Evolutionary conservation across 2,888 invertebrate genomes (phyloP), one percentile per base, ranked within the genome.

Genomic region (Choreutis nemorana): DNA sequence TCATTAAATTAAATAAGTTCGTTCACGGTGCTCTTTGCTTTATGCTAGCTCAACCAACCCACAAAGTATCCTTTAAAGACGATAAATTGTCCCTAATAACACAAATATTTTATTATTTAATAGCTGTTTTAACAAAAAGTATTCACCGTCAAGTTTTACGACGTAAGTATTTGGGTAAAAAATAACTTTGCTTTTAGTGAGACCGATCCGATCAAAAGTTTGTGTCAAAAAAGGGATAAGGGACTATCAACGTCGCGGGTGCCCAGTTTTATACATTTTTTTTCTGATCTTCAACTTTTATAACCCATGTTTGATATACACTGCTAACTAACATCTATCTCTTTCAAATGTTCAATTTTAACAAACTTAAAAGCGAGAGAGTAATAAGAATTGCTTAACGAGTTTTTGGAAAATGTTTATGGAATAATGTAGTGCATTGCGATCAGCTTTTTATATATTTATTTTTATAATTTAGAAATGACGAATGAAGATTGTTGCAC

Each of bases 401-500:
- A n/a, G n/a, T n/a, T n/a, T n/a, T n/a, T n/a, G n/a, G n/a, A n/a
- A n/a, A n/a, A n/a, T n/a, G n/a, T n/a, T n/a, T n/a, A n/a, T n/a
- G n/a, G n/a, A n/a, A n/a, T n/a, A n/a, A n/a, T n/a, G n/a, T n/a
- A 28, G 23, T 18, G 7, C 12, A 7, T 5, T 4, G 21, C 11
- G 14, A 15, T 13, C 16, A 13, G 14, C 22, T 7, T 24, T 23
- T 31, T 48, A 48, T 55, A 52, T 55, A 61, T 59, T 59, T 52
- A 52, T 59, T 66, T 58, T 56, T 58, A 64, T 65, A 61, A 61
- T 64, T 67, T 44, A 35, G 23, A 59, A 60, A 63, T 78, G 78
- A 77, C 78, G 73, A 62, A 67, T 71, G 68, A 68, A 66, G 66
- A 64, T 58, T 62, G n/a, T n/a, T n/a, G n/a, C n/a, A n/a, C n/a